Conservation (phyloP, 2,888 invertebrate species). For the Seira musarum region DNA sequence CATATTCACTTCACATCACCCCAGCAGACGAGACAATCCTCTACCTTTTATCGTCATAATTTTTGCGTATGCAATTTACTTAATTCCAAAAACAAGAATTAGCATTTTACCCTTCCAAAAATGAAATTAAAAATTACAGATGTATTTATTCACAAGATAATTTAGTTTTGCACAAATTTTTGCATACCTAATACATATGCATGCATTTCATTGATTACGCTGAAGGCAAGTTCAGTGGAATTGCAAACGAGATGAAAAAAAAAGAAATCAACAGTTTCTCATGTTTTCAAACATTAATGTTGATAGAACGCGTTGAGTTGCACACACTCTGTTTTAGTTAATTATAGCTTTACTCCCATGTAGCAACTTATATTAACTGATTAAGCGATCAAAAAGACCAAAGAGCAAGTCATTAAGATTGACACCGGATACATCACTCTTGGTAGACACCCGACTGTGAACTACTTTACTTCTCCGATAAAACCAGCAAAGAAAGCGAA, state of each 20-base stretch:
- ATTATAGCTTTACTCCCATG: conserved; percentile 8
- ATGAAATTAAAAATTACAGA: no score
- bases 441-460: conserved; percentile 60
- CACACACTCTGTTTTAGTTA: background rate
- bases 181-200: no score
- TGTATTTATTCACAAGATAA: no score
- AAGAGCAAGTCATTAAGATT: conserved; percentile 68
- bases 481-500: conserved; percentile 19
- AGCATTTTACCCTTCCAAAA: no score
- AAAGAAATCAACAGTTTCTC: conserved; percentile 17
- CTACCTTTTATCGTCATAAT: no score
- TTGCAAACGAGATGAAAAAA: background rate
- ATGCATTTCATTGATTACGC: conserved; percentile 6
- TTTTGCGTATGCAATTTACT: no score
- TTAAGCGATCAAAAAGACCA: conserved; percentile 65
- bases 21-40: no score
- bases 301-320: background rate
- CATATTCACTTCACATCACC: background rate
- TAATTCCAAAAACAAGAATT: no score
- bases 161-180: no score
- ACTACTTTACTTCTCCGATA: conserved; percentile 47
- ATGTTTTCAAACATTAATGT: background rate
- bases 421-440: conserved; percentile 69
- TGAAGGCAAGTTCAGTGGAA: conserved; percentile 3
- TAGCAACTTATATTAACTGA: conserved; percentile 51